phyloP scores from a whole-genome alignment of 2,113 vertebrate genomes.

The Ancistrus triradiatus region DNA sequence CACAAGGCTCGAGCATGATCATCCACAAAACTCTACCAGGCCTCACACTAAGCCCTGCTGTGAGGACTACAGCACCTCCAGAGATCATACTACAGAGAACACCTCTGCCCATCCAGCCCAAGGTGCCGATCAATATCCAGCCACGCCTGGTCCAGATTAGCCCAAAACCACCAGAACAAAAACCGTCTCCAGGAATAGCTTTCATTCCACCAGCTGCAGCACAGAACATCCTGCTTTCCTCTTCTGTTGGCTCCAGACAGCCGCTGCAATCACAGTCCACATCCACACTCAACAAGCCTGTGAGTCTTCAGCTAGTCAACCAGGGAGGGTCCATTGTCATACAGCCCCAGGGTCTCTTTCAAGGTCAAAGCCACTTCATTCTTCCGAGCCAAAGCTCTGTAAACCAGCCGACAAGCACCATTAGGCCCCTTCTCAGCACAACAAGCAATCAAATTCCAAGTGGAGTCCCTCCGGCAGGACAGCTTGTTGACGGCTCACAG shows the following conservation, averaged over 20 bases:
- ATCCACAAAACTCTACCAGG: constrained; percentile 64
- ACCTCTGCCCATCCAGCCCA: constrained; percentile 69
- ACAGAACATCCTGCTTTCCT: constrained; percentile 64
- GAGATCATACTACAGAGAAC: constrained; percentile 64
- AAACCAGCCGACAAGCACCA: constrained; percentile 53
- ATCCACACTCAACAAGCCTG: constrained; percentile 59
- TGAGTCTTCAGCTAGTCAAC: constrained; percentile 72
- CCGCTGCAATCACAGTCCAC: constrained; percentile 40
- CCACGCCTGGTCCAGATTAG: constrained; percentile 73
- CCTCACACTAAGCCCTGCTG: constrained; percentile 52
- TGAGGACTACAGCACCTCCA: constrained; percentile 53
- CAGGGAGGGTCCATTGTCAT: constrained; percentile 72
- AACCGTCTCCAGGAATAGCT: constrained; percentile 58
- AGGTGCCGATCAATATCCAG: constrained; percentile 73
- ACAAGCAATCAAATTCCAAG: constrained; percentile 50
- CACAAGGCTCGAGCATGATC: constrained; percentile 67
- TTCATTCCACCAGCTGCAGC: constrained; percentile 64
- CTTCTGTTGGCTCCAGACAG: constrained; percentile 55
- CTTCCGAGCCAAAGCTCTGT: constrained; percentile 68
- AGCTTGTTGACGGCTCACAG: constrained; percentile 66
- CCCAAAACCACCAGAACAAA: constrained; percentile 69
- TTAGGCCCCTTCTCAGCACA: constrained; percentile 56
- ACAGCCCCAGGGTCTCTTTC: constrained; percentile 74
- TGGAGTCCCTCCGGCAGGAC: constrained; percentile 53
- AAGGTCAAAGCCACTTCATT: constrained; percentile 70